Conservation (phyloP, 2,888 invertebrate species). For the Trichacis sp. region DNA sequence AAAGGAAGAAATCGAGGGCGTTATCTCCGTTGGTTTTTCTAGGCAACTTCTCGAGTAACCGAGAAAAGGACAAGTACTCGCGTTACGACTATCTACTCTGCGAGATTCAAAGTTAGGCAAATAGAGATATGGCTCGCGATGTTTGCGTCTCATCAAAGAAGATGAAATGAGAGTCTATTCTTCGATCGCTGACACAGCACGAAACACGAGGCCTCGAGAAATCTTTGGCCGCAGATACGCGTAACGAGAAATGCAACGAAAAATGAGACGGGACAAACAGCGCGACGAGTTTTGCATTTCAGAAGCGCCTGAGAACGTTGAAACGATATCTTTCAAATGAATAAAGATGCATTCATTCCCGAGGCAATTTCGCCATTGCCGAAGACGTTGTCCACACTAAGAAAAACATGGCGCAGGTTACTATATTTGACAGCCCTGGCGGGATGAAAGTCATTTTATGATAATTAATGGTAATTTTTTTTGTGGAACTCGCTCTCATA, state of each 20-base stretch:
- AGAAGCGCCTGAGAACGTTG: not conserved
- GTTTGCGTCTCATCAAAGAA: conserved; percentile 67
- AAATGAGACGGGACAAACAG: conserved; percentile 28
- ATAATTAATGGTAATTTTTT: no score
- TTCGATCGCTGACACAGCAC: conserved; percentile 24
- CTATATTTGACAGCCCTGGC: no score
- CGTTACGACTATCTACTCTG: conserved; percentile 47
- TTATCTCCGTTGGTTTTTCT: not conserved
- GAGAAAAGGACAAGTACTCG: conserved; percentile 35
- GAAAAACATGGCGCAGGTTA: no score
- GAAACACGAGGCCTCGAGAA: conserved; percentile 13
- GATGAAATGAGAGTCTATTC: conserved; percentile 43
- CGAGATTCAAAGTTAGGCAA: conserved; percentile 67
- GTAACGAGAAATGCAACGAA: conserved; percentile 33
- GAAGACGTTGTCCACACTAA: no score
- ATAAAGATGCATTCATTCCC: not conserved
- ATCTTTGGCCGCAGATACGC: conserved; percentile 20
- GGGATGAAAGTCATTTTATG: no score
- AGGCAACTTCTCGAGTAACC: conserved; percentile 13
- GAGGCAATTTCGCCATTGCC: no score
- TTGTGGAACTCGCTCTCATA: no score
- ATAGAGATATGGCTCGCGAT: conserved; percentile 61
- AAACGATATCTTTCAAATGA: not conserved
- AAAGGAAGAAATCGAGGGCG: no score
- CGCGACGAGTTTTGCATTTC: conserved; percentile 5